Evolutionary conservation across 2,888 invertebrate genomes (phyloP), one percentile per base, ranked within the genome.

Genomic region (Drosophila neutralis): DNA sequence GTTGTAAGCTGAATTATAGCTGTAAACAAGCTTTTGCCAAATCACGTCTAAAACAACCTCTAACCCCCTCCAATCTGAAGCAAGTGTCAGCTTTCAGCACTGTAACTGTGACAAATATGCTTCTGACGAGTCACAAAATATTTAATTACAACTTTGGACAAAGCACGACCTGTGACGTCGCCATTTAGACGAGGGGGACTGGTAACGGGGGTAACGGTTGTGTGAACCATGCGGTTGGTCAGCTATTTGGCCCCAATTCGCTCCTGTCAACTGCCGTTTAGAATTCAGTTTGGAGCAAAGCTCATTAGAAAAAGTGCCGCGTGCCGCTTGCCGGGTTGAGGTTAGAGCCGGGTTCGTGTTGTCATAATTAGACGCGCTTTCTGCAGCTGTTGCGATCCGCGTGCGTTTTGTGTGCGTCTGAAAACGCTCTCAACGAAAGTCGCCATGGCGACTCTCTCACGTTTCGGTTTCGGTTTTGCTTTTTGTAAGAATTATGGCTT

Each of bases 241-340:
- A 42, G 27, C 60, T 52, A 69, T 48, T 67, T 76, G 80, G 60
- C 80, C 80, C 52, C 80, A 76, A 76, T 81, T 81, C 67, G 69
- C 71, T 70, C 60, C 76, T 81, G 80, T 73, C 80, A 79, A 82
- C 57, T 56, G 68, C 56, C 80, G 82, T 68, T 75, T 75, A 82
- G 69, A 75, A 79, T 79, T 75, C 49, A 13, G 61, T 54, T 62
- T 67, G 29, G 57, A 42, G 45, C 60, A 62, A 58, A 78, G 79
- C 80, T 82, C 73, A 80, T 80, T 76, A 80, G 76, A 76, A 80
- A 80, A 81, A 81, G 73, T 67, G 65, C 76, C 80, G 83, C 83
- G 80, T 79, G 82, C 80, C 58, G 38, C 21, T 51, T 29, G 57
- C 57, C 38, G 53, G 53, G 53, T 64, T 57, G 56, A 33, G 48